A percentile compares a stretch with the other conserved stretches of the same genome.
These are phyloP conservation scores for Diorhabda carinulata DNA, from an alignment of 1,140 invertebrate species.

Conservation along the genomic window DNA sequence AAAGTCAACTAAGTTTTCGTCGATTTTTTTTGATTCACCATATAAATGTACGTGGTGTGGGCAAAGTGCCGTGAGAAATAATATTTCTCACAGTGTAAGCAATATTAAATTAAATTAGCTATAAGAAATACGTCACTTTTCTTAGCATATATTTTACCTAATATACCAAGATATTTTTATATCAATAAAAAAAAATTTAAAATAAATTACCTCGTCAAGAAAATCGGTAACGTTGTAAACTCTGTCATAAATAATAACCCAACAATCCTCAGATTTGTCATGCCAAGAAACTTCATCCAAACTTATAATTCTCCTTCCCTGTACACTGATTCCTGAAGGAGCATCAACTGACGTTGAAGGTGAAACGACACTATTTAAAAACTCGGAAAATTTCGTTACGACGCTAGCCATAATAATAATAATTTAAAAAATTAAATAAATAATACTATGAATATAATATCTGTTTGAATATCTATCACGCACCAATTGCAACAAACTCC, in stretches of 20 bases:
- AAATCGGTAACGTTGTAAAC: constrained; percentile 74
- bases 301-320: constrained; percentile 49
- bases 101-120: too few species aligned
- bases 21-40: too few species aligned
- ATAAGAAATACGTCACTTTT: too few species aligned
- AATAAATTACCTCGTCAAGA: constrained; percentile 56
- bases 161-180: too few species aligned
- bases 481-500: too few species aligned
- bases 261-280: constrained; percentile 62
- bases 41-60: too few species aligned
- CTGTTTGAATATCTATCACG: background rate
- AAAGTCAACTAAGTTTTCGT: too few species aligned
- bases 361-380: background rate
- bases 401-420: background rate
- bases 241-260: constrained; percentile 70
- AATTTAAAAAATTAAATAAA: background rate
- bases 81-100: too few species aligned
- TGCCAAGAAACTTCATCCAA: constrained; percentile 64
- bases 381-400: background rate
- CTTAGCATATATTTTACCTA: too few species aligned
- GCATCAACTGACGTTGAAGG: background rate
- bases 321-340: background rate
- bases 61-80: too few species aligned
- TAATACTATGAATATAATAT: background rate
- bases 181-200: background rate